Percentiles rank a stretch among this genome's conserved stretches.
These are phyloP conservation scores for Diachasmimorpha longicaudata DNA, from an alignment of 1,140 invertebrate species.

Conservation along the genomic window DNA sequence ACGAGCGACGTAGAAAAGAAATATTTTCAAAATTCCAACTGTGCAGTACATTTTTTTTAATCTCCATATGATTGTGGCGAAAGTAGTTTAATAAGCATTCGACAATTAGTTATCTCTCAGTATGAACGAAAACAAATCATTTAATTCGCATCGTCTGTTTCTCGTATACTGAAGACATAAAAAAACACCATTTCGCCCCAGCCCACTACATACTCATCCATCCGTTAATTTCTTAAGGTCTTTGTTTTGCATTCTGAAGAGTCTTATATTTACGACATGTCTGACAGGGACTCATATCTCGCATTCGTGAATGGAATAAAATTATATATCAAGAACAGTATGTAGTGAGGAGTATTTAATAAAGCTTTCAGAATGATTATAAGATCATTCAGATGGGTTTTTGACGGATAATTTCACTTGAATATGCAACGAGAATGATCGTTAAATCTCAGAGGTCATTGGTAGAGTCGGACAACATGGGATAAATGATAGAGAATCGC, in stretches of 20 bases:
- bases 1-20: too few species aligned
- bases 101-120: too few species aligned
- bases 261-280: neutral
- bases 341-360: neutral
- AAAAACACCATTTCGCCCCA: too few species aligned
- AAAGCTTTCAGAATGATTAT: neutral
- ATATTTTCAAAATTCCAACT: too few species aligned
- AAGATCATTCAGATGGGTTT: neutral
- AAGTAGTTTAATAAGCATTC: too few species aligned
- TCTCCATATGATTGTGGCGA: too few species aligned
- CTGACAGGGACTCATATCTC: neutral
- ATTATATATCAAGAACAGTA: neutral
- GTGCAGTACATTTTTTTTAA: too few species aligned
- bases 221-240: neutral
- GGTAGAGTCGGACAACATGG: neutral
- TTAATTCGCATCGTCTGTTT: too few species aligned
- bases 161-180: too few species aligned
- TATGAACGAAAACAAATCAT: too few species aligned
- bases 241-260: neutral
- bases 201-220: too few species aligned
- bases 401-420: neutral
- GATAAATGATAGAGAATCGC: neutral
- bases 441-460: constrained; percentile 14
- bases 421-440: neutral
- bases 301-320: neutral